Evolutionary conservation across 53 echinoderm and acorn worm genomes (phyloP), one percentile per base, ranked within the genome.

Genomic region (Patiria pectinifera): DNA sequence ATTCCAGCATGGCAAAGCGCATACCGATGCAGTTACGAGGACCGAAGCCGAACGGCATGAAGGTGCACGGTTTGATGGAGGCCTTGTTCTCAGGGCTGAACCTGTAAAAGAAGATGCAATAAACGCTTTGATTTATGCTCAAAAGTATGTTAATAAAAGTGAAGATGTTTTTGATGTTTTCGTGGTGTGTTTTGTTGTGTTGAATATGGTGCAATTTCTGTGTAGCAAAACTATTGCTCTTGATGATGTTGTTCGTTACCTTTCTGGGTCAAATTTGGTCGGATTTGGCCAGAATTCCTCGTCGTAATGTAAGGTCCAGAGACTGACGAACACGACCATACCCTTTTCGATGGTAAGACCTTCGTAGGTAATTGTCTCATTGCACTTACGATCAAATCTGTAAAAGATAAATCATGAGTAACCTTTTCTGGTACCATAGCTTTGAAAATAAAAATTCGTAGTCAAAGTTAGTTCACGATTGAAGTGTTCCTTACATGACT

Each of bases 331-430:
- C 59, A 93, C 76, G 59, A 6, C 6, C 26, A 93, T 58, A 10
- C 89, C 93, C n/a, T 88, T 88, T 21, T 89, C 80, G 13, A 93
- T 89, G 4, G 89, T 93, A 8, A 83, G 71, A 4, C 61, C 82
- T 14, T 83, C 89, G 48, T 87, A 87, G 69, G 78, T 86, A 13
- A 87, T 80, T 3, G 93, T 87, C 93, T 93, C 88, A 63, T 87
- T 93, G 80, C 93, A 93, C 49, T 88, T 59, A 11, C 93, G 86
- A 81, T 93, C 93, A 93, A 93, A 87, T 45, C 93, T 93, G 88
- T 2, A 53, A 35, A 53, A 53, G 53, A 53, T 53, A 53, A 16
- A 45, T 72, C 45, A 7, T 62, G 8, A 86, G 11, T 59, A 11
- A 53, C 53, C 53, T 53, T 53, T 53, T 53, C 8, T 53, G 35